A percentile compares a stretch with the other conserved stretches of the same genome.
phyloP scores from a whole-genome alignment of 2,113 vertebrate species.

The Colinus virginianus region DNA sequence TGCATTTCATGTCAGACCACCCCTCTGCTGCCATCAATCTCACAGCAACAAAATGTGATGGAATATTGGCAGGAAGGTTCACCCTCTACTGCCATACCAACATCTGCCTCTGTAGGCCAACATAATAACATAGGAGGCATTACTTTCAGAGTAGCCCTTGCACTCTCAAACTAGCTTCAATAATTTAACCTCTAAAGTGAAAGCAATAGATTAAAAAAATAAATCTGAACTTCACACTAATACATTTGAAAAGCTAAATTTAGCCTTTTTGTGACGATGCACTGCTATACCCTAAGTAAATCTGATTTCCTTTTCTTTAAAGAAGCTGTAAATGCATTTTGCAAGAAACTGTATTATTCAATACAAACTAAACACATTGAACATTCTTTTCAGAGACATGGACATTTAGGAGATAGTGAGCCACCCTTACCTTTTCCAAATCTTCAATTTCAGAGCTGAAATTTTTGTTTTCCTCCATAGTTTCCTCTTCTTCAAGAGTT shows the following conservation, averaged over 20 bases:
- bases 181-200: background rate
- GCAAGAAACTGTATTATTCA: background rate
- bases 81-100: too few relatives aligned
- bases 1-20: too few relatives aligned
- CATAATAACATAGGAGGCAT: too few relatives aligned
- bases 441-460: conserved; percentile 95
- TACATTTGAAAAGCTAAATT: background rate
- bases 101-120: too few relatives aligned
- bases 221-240: background rate
- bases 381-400: background rate
- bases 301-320: background rate
- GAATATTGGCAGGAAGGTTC: too few relatives aligned
- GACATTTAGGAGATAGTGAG: background rate
- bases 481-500: conserved; percentile 97
- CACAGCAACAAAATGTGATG: too few relatives aligned
- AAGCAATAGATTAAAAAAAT: background rate
- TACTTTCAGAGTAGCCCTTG: too few relatives aligned
- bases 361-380: background rate
- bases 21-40: too few relatives aligned
- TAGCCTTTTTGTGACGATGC: background rate
- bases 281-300: background rate
- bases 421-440: conserved; percentile 90
- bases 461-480: conserved; percentile 91
- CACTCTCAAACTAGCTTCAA: background rate
- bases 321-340: background rate